A percentile compares a stretch with the other conserved stretches of the same genome.
These are phyloP conservation scores for Anarsia innoxiella DNA, from an alignment of 2,888 invertebrate species.

Conservation along the genomic window DNA sequence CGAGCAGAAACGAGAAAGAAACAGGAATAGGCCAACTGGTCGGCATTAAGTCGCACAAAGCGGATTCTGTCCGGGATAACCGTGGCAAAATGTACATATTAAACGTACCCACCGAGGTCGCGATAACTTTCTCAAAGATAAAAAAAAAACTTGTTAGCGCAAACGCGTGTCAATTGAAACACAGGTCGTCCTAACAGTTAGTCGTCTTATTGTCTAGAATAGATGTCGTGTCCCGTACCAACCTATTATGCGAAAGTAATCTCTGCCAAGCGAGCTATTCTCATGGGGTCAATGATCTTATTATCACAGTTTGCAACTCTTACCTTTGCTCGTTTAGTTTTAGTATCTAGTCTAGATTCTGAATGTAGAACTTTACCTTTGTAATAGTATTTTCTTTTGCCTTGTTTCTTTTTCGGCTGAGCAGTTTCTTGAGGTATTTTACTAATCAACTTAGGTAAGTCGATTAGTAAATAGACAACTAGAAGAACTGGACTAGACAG, in stretches of 20 bases:
- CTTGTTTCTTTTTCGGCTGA: too few species aligned
- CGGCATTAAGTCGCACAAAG: background rate
- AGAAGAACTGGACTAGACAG: too few species aligned
- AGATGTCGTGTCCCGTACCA: background rate
- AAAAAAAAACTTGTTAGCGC: slow-evolving; percentile 42
- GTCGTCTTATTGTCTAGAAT: slow-evolving; percentile 7
- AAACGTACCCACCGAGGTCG: slow-evolving; percentile 17
- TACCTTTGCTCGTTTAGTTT: too few species aligned
- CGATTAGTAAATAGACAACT: too few species aligned
- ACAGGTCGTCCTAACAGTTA: slow-evolving; percentile 8
- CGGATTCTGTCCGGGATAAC: background rate
- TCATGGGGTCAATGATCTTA: background rate
- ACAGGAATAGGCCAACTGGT: background rate
- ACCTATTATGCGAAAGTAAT: background rate
- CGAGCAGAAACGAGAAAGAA: background rate
- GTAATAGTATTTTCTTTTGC: too few species aligned
- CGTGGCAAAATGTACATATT: background rate
- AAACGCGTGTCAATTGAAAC: slow-evolving; percentile 12
- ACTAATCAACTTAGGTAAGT: too few species aligned
- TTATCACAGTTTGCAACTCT: background rate
- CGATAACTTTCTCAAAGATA: slow-evolving; percentile 28
- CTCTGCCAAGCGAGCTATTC: background rate
- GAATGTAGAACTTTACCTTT: too few species aligned
- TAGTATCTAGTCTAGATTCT: too few species aligned
- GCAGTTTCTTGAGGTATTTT: too few species aligned